phyloP scores from a whole-genome alignment of 2,113 vertebrate species.

The Eptatretus burgeri region DNA sequence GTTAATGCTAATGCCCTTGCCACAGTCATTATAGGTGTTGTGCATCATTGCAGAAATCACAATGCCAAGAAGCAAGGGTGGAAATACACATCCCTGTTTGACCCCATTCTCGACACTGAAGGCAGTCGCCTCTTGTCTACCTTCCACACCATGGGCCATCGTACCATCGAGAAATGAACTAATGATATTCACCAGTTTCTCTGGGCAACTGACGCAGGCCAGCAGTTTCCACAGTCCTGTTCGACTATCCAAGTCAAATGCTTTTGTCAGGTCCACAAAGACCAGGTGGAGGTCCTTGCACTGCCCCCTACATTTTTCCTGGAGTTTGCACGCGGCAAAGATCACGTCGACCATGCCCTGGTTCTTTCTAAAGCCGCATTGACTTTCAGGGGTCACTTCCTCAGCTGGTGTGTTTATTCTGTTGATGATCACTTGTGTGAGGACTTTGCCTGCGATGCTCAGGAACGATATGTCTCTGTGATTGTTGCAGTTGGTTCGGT shows the following conservation, averaged over 20 bases:
- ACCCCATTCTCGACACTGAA: not conserved
- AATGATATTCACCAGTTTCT: not conserved
- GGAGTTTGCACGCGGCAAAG: not conserved
- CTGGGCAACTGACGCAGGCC: too few relatives aligned
- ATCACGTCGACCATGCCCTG: too few relatives aligned
- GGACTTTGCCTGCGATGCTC: not conserved
- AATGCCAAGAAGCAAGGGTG: not conserved
- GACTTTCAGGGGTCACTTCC: not conserved
- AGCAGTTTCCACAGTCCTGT: too few relatives aligned
- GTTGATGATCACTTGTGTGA: too few relatives aligned
- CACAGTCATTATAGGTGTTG: too few relatives aligned
- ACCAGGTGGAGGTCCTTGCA: too few relatives aligned
- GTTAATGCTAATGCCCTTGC: too few relatives aligned
- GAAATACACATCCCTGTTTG: not conserved
- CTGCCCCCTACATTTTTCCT: not conserved
- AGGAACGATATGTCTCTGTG: not conserved
- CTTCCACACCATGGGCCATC: not conserved
- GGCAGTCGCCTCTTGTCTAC: not conserved
- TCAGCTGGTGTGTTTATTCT: not conserved
- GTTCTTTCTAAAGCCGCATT: too few relatives aligned
- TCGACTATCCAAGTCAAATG: too few relatives aligned
- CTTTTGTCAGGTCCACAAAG: too few relatives aligned
- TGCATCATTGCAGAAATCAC: too few relatives aligned
- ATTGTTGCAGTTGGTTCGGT: constrained; percentile 1
- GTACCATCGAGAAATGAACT: not conserved